These are phyloP conservation scores for Oscheius sp. DNA, from an alignment of 2,888 invertebrate species.

Conservation along the genomic window DNA sequence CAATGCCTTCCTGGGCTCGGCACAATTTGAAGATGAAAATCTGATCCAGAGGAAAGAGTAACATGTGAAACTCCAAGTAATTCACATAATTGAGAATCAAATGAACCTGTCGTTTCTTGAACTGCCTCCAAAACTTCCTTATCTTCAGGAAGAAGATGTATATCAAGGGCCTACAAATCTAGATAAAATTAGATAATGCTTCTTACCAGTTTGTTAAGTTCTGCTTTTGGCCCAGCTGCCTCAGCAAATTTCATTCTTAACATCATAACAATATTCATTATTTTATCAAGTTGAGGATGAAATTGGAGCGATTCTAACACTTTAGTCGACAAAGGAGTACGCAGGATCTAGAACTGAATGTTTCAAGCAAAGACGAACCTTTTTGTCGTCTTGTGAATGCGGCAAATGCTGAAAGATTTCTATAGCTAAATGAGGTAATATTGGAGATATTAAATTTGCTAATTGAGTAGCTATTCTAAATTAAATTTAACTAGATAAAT, in stretches of 20 bases:
- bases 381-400: slow-evolving; percentile 32
- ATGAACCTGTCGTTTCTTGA: neutral
- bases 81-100: slow-evolving; percentile 39
- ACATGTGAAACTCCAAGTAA: slow-evolving; percentile 40
- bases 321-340: neutral
- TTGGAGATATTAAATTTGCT: slow-evolving; percentile 56
- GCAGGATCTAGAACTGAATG: slow-evolving; percentile 17
- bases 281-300: slow-evolving; percentile 26
- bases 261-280: slow-evolving; percentile 31
- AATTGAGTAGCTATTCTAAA: slow-evolving; percentile 38
- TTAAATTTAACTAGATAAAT: neutral
- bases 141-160: neutral
- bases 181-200: neutral
- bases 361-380: too few relatives aligned
- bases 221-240: slow-evolving; percentile 43
- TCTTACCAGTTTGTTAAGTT: slow-evolving; percentile 42
- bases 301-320: neutral
- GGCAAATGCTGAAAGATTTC: slow-evolving; percentile 60
- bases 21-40: slow-evolving; percentile 2
- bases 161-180: slow-evolving; percentile 7
- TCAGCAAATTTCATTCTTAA: slow-evolving; percentile 37
- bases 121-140: neutral
- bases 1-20: slow-evolving; percentile 35
- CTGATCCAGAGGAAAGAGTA: neutral
- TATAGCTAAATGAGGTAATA: slow-evolving; percentile 63